Evolutionary conservation across 2,888 invertebrate genomes (phyloP), one percentile per base, ranked within the genome.

Genomic region (Leptopterna dolabrata): DNA sequence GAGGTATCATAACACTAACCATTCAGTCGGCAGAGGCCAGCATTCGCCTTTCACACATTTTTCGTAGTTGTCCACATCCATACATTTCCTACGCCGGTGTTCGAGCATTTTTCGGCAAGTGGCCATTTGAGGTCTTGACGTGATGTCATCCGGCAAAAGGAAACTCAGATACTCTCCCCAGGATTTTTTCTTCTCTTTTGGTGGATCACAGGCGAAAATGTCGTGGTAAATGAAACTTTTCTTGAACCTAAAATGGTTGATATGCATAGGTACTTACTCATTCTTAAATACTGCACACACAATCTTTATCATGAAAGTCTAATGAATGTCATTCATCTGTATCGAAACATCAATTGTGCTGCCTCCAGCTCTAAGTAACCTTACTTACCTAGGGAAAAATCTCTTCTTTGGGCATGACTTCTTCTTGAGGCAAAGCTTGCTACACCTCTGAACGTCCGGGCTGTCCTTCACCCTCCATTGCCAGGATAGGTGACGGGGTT

Each of bases 61-160:
- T 19, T 27, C 13, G 76, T 85, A 85, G 11, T 85, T 47, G 9
- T 85, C 85, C 19, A 27, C n/a, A 2, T 29, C 85, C 45, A 85
- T 45, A 41, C 86, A 87, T 45, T 87, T 87, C 27, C 80, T 87
- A 16, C 80, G 55, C 27, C 86, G 78, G 47, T 80, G 78, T 43
- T 87, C 86, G 63, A 87, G 36, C 80, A 87, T 78, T 71, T 87
- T 87, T 14, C 86, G 78, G 43, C 86, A 87, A 0, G 71, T 87
- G 9, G 71, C 80, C 86, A 80, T 55, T 51, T 45, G 76, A 7
- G 86, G 86, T 55, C 78, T 86, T 19, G 41, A 16, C 85, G 76
- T 73, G 24, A 63, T 4, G 19, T 87, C 80, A 16, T 87, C 86
- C 0, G 78, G 80, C n/a, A 78, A 43, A 24, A 87, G 63, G 30